Conservation (phyloP, 2,888 invertebrate species). For the Mylabris sibirica region DNA sequence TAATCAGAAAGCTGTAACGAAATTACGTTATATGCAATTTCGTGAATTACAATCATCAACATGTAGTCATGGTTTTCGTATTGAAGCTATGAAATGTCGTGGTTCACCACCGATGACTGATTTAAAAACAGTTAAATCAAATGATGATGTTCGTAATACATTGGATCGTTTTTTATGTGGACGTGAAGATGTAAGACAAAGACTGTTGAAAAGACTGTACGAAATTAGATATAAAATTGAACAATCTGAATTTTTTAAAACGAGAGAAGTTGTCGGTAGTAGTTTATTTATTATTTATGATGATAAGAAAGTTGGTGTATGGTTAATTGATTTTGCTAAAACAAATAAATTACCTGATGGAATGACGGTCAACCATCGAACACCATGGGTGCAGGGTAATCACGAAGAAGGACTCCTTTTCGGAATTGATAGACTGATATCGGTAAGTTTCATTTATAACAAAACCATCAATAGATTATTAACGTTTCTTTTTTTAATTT, state of each 20-base stretch:
- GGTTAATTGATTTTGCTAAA: constrained; percentile 98
- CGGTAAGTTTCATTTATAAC: constrained; percentile 62
- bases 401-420: constrained; percentile 94
- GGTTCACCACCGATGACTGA: constrained; percentile 85
- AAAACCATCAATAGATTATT: not conserved
- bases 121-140: constrained; percentile 84
- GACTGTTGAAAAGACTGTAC: constrained; percentile 76
- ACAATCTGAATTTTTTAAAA: constrained; percentile 82
- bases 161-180: constrained; percentile 78
- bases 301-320: constrained; percentile 84
- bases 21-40: constrained; percentile 96
- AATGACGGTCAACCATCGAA: constrained; percentile 77
- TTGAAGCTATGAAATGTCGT: constrained; percentile 92
- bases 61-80: constrained; percentile 90
- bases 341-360: constrained; percentile 79
- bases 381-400: constrained; percentile 90
- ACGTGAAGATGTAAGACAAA: constrained; percentile 70
- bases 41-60: constrained; percentile 93
- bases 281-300: constrained; percentile 95
- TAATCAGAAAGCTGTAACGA: constrained; percentile 84
- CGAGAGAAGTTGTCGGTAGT: constrained; percentile 92
- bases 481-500: constrained; percentile 26
- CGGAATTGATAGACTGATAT: constrained; percentile 91
- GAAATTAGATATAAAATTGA: constrained; percentile 83
- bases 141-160: constrained; percentile 76